A percentile compares a stretch with the other conserved stretches of the same genome.
These are phyloP conservation scores for Zapus hudsonius DNA, from an alignment of 2,113 vertebrate genomes.

Conservation along the genomic window DNA sequence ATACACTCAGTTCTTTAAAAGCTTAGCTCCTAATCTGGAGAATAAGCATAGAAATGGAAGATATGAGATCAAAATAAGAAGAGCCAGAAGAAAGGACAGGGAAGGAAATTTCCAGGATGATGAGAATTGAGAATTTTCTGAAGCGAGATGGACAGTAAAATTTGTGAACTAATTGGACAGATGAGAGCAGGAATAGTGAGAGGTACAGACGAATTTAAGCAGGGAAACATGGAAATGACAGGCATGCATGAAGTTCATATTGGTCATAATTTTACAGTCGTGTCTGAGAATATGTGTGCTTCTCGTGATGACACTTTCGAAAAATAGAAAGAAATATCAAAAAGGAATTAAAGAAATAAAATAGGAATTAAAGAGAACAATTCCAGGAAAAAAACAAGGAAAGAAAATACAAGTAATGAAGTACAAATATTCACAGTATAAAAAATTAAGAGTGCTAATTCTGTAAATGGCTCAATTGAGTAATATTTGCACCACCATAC, in stretches of 20 bases:
- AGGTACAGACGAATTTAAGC: not conserved
- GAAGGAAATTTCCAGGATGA: not conserved
- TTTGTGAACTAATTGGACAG: not conserved
- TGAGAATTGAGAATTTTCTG: not conserved
- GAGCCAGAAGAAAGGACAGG: not conserved
- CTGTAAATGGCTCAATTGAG: not conserved
- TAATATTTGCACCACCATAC: not conserved
- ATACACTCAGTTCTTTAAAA: not conserved
- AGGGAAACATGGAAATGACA: not conserved
- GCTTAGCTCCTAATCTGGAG: too few relatives aligned
- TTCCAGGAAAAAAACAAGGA: not conserved
- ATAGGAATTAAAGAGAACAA: not conserved
- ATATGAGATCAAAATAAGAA: not conserved
- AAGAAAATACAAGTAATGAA: not conserved
- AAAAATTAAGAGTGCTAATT: not conserved
- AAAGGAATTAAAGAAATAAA: not conserved
- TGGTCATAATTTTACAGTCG: not conserved
- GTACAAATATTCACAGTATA: conserved; percentile 10
- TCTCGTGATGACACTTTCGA: not conserved
- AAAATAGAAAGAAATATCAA: not conserved
- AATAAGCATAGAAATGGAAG: too few relatives aligned
- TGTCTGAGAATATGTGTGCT: not conserved
- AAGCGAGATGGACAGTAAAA: not conserved
- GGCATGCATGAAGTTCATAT: not conserved
- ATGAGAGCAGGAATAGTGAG: not conserved